phyloP scores from a whole-genome alignment of 2,113 vertebrate genomes.

The Piprites chloris region DNA sequence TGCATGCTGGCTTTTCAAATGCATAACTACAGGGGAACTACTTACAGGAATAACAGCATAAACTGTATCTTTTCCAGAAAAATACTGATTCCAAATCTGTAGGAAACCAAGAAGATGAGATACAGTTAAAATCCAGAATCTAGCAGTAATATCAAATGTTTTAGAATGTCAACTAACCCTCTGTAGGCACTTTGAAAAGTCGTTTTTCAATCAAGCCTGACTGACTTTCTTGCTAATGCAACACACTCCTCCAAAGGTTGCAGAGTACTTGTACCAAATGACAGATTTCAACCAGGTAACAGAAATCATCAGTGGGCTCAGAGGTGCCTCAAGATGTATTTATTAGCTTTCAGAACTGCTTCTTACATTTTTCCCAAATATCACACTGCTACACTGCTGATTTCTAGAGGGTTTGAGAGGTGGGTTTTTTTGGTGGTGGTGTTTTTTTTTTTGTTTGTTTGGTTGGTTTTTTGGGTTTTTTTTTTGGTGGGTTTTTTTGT shows the following conservation, averaged over 20 bases:
- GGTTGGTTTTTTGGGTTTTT: no score
- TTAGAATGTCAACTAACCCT: neutral
- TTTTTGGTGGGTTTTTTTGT: neutral
- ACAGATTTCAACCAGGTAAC: neutral
- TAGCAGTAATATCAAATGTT: neutral
- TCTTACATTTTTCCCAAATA: neutral
- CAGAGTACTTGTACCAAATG: neutral
- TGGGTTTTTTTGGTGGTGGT: neutral
- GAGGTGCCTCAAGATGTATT: neutral
- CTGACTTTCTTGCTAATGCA: neutral
- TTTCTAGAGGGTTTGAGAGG: neutral
- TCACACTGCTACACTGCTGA: neutral
- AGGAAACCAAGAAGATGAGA: conserved; percentile 26
- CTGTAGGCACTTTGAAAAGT: neutral
- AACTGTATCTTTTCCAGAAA: conserved; percentile 86
- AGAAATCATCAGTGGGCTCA: neutral
- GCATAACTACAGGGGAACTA: neutral
- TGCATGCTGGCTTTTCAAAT: neutral
- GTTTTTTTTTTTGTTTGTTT: rapidly evolving
- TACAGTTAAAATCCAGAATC: neutral
- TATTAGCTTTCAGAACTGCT: neutral
- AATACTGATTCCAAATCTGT: conserved; percentile 95
- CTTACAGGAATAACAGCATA: conserved; percentile 95
- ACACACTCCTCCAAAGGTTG: neutral
- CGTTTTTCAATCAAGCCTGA: neutral